Evolutionary conservation across 2,888 invertebrate genomes (phyloP), one percentile per base, ranked within the genome.

Genomic region (Eupithecia inturbata): DNA sequence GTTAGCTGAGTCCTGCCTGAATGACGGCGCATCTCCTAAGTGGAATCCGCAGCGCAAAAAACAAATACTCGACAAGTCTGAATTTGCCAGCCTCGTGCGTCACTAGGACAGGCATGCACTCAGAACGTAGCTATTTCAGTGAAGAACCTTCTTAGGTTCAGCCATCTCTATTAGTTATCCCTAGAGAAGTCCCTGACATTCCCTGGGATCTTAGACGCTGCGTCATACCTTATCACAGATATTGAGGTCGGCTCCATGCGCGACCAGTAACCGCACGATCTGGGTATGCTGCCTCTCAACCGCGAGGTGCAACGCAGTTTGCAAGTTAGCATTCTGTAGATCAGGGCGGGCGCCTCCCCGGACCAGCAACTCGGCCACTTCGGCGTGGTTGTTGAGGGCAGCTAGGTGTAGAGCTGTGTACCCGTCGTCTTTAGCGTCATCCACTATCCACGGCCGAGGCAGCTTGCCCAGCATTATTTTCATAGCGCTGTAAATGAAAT

Each of bases 381-480:
- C 98, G 0, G 98, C 98, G 92, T 99, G 99, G 93, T 99, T 99
- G 94, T 99, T 99, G 45, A 99, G 96, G 0, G 99, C 98, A 0
- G 99, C 99, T 81, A 99, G 95, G 92, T 99, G 99, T 31, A 99
- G 95, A 0, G 99, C 99, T 0, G 99, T 99, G 93, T 99, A 99
- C 1, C 99, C 99, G 87, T 99, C 99, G 90, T 99, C 99, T 89
- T 99, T 99, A 85, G 99, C 99, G 93, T 99, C 99, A 91, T 99
- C 99, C 74, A 99, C 99, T 86, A 99, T 98, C 99, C 99, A 99
- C 3, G 98, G 97, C 33, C 99, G 96, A 49, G 98, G 98, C 77
- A 99, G 95, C 93, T 99, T 99, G 70, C 97, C 97, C 84, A 99
- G 95, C 85, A 99, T 96, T 86, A 99, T 98, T 88, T 98, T 97